Base-by-base conservation (phyloP, 2,797 vertebrate species). In the Acanthiza pusilla region DNA sequence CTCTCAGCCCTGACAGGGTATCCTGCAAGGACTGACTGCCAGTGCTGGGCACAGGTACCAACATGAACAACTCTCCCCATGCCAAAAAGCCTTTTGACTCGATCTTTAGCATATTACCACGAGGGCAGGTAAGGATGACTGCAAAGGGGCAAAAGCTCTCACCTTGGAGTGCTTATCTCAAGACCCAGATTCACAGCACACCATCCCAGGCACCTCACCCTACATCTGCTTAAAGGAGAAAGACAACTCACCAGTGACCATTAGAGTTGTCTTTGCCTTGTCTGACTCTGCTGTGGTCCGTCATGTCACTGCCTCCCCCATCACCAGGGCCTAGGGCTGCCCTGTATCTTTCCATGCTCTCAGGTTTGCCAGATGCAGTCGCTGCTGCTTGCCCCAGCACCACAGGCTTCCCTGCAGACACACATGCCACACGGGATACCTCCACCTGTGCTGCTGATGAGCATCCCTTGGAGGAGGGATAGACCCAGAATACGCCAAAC, bases 391-490 rank as follows among this genome's bases (percentile, higher is more conserved):
- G 20, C 6, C 25, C 11, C 19, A 45, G 14, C 11, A 30, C 27
- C 32, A 45, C 13, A 20, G 60, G 25, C 17, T n/a, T 72, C 38
- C 36, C 51, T 76, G n/a, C 5, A 70, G 60, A 19, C 30, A 38
- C 25, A 19, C 18, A 8, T 26, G 18, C 7, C 25, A 26, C 9
- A 10, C 13, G 11, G 19, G 7, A 48, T 22, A 60, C 16, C 29
- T 66, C n/a, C 47, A 53, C 4, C 16, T 7, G 0, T 34, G 29
- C 48, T 57, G 23, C 29, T 4, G 10, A 65, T 0, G 0, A 65
- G 9, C 43, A 34, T 42, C 12, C 30, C 25, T 45, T 57, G 50
- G 26, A 72, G 45, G 8, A 85, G 10, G 80, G 2, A 5, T 54
- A 73, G 40, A 80, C 16, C n/a, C 23, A 63, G 11, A 3, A 16